A percentile compares a stretch with the other conserved stretches of the same genome.
Conservation (phyloP, 2,113 vertebrate species). For the Isichthys henryi region DNA sequence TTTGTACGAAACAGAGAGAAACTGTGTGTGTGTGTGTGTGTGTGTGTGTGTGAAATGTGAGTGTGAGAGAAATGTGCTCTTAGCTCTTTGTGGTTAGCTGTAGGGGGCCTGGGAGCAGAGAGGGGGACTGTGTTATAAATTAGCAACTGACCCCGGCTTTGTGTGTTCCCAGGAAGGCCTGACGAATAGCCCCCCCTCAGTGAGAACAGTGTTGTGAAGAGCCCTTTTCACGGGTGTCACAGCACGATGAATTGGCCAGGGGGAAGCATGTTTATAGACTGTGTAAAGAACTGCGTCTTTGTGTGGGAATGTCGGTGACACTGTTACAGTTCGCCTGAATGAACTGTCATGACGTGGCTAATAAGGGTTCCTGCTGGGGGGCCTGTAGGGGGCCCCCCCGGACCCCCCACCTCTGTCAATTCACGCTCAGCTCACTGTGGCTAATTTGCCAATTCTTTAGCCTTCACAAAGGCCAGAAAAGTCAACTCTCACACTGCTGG, state of each 20-base stretch:
- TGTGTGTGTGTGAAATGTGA: slow-evolving; percentile 12
- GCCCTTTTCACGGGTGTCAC: slow-evolving; percentile 68
- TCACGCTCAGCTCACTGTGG: slow-evolving; percentile 77
- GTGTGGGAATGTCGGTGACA: slow-evolving; percentile 79
- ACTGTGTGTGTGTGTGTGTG: neutral
- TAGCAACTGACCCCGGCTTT: slow-evolving; percentile 59
- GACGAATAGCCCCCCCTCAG: slow-evolving; percentile 45
- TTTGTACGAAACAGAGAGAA: neutral
- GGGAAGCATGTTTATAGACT: slow-evolving; percentile 85
- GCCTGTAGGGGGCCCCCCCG: slow-evolving; percentile 45
- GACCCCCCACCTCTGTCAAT: slow-evolving; percentile 76
- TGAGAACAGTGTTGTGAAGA: slow-evolving; percentile 53
- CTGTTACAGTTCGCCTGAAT: slow-evolving; percentile 80
- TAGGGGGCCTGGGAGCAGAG: slow-evolving; percentile 61
- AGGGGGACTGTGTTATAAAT: slow-evolving; percentile 60
- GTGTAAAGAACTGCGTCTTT: slow-evolving; percentile 84
- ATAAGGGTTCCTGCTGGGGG: slow-evolving; percentile 65
- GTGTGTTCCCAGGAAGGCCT: slow-evolving; percentile 53
- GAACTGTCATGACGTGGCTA: slow-evolving; percentile 77
- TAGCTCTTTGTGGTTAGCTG: slow-evolving; percentile 40
- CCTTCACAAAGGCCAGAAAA: slow-evolving; percentile 69
- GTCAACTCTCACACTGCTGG: slow-evolving; percentile 79
- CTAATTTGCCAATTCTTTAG: slow-evolving; percentile 83
- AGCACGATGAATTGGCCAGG: slow-evolving; percentile 70
- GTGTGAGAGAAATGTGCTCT: slow-evolving; percentile 30